phyloP scores from a whole-genome alignment of 2,797 vertebrate species.

The Scarus forsteni region DNA sequence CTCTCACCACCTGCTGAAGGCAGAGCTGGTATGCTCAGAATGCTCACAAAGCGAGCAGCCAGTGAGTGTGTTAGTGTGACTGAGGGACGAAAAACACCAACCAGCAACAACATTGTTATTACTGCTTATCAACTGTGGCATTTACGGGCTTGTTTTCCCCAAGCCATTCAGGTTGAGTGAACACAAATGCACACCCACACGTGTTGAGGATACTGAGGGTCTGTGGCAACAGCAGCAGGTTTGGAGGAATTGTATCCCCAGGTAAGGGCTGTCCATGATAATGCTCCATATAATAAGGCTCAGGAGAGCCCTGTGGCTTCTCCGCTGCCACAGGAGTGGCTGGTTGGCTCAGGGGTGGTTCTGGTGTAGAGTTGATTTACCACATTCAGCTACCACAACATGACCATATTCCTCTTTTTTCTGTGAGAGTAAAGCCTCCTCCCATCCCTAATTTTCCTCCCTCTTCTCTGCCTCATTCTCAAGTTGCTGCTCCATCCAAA shows the following conservation, averaged over 20 bases:
- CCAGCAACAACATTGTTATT: constrained; percentile 51
- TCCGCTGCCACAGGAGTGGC: constrained; percentile 55
- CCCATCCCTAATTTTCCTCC: background rate
- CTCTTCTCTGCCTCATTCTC: background rate
- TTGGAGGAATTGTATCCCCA: constrained; percentile 44
- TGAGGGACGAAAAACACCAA: constrained; percentile 24
- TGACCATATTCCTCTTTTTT: constrained; percentile 34
- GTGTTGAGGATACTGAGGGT: constrained; percentile 33
- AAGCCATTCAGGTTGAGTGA: constrained; percentile 42
- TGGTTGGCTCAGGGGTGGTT: constrained; percentile 42
- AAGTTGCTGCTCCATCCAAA: constrained; percentile 36
- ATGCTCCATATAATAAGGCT: constrained; percentile 55
- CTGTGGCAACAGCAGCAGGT: constrained; percentile 32
- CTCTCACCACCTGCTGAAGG: constrained; percentile 46
- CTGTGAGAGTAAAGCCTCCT: constrained; percentile 32
- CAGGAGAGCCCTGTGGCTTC: constrained; percentile 53
- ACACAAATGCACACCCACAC: constrained; percentile 41
- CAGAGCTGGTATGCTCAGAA: constrained; percentile 40
- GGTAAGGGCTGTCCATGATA: constrained; percentile 41
- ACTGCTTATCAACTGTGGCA: constrained; percentile 63
- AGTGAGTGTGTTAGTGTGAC: constrained; percentile 27
- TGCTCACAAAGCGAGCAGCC: constrained; percentile 31
- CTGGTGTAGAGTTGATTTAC: constrained; percentile 47
- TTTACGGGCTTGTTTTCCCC: constrained; percentile 59
- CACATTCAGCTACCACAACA: constrained; percentile 39